Evolutionary conservation across 2,797 vertebrate species (phyloP).

Genomic region (Sebastes diploproa): DNA sequence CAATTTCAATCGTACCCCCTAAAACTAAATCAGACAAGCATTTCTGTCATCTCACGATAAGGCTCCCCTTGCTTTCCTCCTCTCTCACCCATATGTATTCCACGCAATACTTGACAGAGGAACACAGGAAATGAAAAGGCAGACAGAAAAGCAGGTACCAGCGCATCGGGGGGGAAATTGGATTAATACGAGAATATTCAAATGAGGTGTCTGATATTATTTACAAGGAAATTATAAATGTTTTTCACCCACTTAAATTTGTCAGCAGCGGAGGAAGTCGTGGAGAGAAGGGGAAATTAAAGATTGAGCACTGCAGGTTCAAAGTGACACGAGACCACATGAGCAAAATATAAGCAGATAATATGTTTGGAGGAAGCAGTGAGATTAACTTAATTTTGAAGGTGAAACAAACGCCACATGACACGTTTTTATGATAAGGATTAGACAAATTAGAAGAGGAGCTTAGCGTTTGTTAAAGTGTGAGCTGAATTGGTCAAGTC

Average conservation of each 20-base stretch:
- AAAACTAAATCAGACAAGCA: constrained; percentile 41
- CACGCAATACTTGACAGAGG: constrained; percentile 30
- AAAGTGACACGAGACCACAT: constrained; percentile 20
- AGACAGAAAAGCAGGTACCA: constrained; percentile 36
- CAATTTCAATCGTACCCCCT: constrained; percentile 30
- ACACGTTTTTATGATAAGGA: constrained; percentile 21
- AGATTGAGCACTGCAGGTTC: not conserved
- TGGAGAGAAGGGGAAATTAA: constrained; percentile 22
- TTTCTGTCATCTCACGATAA: constrained; percentile 30
- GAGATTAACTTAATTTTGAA: constrained; percentile 1
- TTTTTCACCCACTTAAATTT: constrained; percentile 43
- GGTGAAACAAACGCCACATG: not conserved
- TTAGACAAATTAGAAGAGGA: constrained; percentile 34
- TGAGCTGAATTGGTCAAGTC: not conserved
- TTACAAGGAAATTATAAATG: constrained; percentile 56
- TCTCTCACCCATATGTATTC: constrained; percentile 51
- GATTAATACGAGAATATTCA: constrained; percentile 63
- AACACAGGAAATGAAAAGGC: constrained; percentile 65
- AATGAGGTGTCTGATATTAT: constrained; percentile 55
- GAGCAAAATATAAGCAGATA: not conserved
- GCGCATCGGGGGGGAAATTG: not conserved
- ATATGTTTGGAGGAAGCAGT: not conserved
- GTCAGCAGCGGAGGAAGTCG: constrained; percentile 17
- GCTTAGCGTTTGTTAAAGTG: not conserved
- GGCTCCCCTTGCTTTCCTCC: not conserved